Evolutionary conservation across 2,113 vertebrate species (phyloP).

Genomic region (Scophthalmus maximus): DNA sequence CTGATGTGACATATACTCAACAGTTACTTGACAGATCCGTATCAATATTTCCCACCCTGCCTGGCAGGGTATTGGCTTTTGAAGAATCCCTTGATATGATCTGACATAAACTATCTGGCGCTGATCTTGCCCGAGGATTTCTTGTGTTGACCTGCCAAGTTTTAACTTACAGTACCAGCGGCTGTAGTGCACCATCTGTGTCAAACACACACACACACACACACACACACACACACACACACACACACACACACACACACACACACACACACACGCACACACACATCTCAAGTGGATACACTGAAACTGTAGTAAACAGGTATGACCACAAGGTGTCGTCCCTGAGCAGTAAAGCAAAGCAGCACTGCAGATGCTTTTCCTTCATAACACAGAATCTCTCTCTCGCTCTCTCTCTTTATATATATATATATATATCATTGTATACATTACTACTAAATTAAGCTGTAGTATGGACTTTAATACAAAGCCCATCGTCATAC

Average conservation of each 20-base stretch:
- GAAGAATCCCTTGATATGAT: background rate
- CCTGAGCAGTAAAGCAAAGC: constrained; percentile 40
- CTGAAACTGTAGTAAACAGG: constrained; percentile 17
- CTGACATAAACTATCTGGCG: background rate
- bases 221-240: too few relatives aligned
- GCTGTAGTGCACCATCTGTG: constrained; percentile 55
- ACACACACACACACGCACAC: too few relatives aligned
- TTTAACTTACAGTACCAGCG: constrained; percentile 23
- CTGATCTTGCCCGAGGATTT: constrained; percentile 6
- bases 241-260: too few relatives aligned
- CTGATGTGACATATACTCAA: background rate
- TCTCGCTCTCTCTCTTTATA: background rate
- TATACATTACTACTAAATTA: too few relatives aligned
- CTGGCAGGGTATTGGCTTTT: background rate
- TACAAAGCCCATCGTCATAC: too few relatives aligned
- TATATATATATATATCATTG: background rate
- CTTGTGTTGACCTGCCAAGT: constrained; percentile 18
- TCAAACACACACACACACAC: background rate
- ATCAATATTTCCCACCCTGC: background rate
- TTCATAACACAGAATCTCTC: background rate
- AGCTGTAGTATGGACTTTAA: too few relatives aligned
- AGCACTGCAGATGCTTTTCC: background rate
- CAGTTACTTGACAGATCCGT: background rate
- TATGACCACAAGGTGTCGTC: constrained; percentile 44
- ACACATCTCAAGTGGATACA: background rate